A percentile compares a stretch with the other conserved stretches of the same genome.
phyloP scores from a whole-genome alignment of 2,113 vertebrate genomes.

The Leptodactylus fuscus region DNA sequence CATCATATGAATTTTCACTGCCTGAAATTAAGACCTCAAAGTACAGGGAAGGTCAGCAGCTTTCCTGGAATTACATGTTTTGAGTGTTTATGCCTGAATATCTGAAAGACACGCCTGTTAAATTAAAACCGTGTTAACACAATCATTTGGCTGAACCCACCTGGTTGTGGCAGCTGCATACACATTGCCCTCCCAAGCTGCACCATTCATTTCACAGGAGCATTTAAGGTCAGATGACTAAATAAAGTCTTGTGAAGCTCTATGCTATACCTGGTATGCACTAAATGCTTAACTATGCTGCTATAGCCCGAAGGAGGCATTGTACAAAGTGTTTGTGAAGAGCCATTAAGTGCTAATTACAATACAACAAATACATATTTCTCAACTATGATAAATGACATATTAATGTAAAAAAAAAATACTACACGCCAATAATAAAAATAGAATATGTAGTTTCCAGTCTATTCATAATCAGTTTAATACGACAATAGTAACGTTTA shows the following conservation, averaged over 20 bases:
- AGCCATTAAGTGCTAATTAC: not conserved
- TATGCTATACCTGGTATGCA: not conserved
- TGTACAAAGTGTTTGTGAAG: not conserved
- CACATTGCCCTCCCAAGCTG: conserved; percentile 27
- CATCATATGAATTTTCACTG: not conserved
- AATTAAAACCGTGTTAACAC: conserved; percentile 33
- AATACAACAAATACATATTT: not conserved
- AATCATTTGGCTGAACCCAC: conserved; percentile 47
- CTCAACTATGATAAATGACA: not conserved
- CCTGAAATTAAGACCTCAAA: conserved; percentile 1
- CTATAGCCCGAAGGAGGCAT: not conserved
- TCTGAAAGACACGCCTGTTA: conserved; percentile 38
- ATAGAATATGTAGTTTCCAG: too few relatives aligned
- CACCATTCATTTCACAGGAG: conserved; percentile 19
- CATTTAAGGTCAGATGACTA: conserved; percentile 49
- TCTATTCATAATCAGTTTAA: too few relatives aligned
- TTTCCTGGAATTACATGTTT: conserved; percentile 40
- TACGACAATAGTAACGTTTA: too few relatives aligned
- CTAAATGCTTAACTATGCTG: not conserved
- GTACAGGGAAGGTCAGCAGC: not conserved
- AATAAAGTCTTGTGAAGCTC: not conserved
- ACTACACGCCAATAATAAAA: too few relatives aligned
- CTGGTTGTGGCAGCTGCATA: conserved; percentile 46
- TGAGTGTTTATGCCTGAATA: not conserved
- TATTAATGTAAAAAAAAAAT: too few relatives aligned